A percentile compares a stretch with the other conserved stretches of the same genome.
phyloP scores from a whole-genome alignment of 2,797 vertebrate genomes.

The Morelia viridis region DNA sequence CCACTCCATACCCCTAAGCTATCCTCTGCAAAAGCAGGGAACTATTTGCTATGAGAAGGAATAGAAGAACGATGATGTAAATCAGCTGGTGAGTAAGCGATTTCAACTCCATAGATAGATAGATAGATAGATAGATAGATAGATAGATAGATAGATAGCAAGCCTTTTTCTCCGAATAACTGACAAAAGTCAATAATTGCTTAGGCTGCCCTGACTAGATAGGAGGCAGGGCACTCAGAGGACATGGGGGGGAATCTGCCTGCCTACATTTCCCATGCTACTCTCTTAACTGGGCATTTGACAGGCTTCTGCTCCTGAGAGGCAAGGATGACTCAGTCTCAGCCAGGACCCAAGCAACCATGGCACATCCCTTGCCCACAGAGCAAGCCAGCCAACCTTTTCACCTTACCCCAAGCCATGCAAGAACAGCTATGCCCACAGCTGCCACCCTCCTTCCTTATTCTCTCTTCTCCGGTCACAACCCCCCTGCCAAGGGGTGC shows the following conservation, averaged over 20 bases:
- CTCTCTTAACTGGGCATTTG: slow-evolving; percentile 13
- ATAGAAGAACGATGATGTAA: background rate
- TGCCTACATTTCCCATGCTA: background rate
- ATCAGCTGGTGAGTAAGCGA: background rate
- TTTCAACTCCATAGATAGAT: background rate
- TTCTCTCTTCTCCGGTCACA: background rate
- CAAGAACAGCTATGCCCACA: background rate
- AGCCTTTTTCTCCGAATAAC: background rate
- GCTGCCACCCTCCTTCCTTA: background rate
- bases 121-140: too few relatives aligned
- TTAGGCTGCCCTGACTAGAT: background rate
- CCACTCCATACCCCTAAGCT: background rate
- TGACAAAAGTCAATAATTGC: background rate
- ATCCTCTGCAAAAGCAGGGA: too few relatives aligned
- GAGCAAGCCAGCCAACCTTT: background rate
- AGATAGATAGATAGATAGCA: too few relatives aligned
- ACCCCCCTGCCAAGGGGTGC: background rate
- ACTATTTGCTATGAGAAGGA: background rate
- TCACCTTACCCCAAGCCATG: slow-evolving; percentile 1
- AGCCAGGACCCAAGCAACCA: background rate
- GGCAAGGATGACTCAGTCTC: background rate
- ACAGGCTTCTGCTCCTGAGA: background rate
- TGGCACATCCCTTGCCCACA: background rate
- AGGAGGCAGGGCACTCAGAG: background rate
- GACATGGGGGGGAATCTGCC: background rate